Conservation (phyloP, 2,888 invertebrate genomes). For the Tetramorium bicarinatum region DNA sequence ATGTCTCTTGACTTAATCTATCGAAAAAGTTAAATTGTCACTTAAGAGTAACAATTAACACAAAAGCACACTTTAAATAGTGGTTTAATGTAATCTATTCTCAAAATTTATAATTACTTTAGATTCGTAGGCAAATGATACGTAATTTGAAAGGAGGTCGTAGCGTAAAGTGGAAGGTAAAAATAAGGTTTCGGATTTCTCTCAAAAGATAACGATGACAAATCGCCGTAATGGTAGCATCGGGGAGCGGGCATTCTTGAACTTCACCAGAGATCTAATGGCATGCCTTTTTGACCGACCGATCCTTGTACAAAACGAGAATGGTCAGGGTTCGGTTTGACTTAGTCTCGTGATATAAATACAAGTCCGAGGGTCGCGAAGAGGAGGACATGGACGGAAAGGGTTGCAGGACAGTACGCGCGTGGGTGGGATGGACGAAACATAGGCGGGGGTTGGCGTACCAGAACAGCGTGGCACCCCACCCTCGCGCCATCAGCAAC, state of each 20-base stretch:
- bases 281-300: constrained; percentile 8
- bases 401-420: constrained; percentile 48
- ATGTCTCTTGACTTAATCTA: background rate
- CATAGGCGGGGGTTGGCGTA: constrained; percentile 60
- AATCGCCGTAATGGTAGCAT: constrained; percentile 10
- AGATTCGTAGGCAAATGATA: background rate
- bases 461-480: constrained; percentile 72
- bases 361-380: constrained; percentile 1
- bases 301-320: constrained; percentile 6
- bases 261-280: background rate
- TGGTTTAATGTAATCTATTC: background rate
- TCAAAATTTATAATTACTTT: constrained; percentile 9
- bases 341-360: constrained; percentile 45
- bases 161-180: background rate
- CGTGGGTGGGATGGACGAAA: constrained; percentile 40
- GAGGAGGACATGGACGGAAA: constrained; percentile 22
- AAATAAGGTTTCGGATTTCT: constrained; percentile 31
- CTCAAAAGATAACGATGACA: constrained; percentile 19
- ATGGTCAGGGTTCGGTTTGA: constrained; percentile 30
- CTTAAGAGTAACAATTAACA: background rate
- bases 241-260: constrained; percentile 8
- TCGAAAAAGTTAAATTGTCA: background rate
- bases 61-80: background rate
- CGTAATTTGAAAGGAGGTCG: background rate
- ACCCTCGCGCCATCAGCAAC: constrained; percentile 67